Conservation (phyloP, 2,888 invertebrate genomes). For the Polia nebulosa region DNA sequence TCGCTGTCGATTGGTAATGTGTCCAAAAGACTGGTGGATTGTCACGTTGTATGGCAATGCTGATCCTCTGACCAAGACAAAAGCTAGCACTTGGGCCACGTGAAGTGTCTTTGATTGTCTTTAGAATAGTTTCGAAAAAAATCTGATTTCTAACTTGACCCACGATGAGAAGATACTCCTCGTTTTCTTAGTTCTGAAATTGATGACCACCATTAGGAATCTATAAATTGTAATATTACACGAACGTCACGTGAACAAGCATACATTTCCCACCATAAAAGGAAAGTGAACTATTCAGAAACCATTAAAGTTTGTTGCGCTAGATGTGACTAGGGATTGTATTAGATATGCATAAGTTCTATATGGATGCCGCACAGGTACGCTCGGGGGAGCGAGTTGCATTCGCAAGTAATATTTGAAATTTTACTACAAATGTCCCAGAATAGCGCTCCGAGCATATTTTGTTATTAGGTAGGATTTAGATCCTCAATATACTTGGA, state of each 20-base stretch:
- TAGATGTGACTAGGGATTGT: slow-evolving; percentile 58
- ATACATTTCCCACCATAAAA: slow-evolving; percentile 9
- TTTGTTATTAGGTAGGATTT: slow-evolving; percentile 52
- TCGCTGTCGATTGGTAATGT: too few relatives aligned
- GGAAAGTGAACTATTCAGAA: slow-evolving; percentile 54
- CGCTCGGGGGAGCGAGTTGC: slow-evolving; percentile 66
- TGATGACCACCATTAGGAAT: neutral
- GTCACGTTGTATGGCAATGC: too few relatives aligned
- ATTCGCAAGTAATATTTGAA: slow-evolving; percentile 66
- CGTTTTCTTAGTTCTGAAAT: neutral
- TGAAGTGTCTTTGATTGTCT: too few relatives aligned
- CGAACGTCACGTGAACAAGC: neutral
- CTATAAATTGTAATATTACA: neutral
- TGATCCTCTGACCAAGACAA: too few relatives aligned
- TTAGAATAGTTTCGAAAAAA: too few relatives aligned
- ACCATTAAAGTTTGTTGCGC: slow-evolving; percentile 54
- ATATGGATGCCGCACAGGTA: slow-evolving; percentile 68
- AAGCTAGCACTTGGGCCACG: too few relatives aligned
- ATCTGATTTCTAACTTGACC: neutral
- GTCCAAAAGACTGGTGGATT: too few relatives aligned
- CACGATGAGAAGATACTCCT: too few relatives aligned
- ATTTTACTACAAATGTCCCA: slow-evolving; percentile 60
- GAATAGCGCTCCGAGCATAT: slow-evolving; percentile 52
- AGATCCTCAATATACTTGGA: slow-evolving; percentile 35
- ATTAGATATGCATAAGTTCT: slow-evolving; percentile 77